These are phyloP conservation scores for Zeus faber DNA, from an alignment of 2,113 vertebrate genomes.

Conservation along the genomic window DNA sequence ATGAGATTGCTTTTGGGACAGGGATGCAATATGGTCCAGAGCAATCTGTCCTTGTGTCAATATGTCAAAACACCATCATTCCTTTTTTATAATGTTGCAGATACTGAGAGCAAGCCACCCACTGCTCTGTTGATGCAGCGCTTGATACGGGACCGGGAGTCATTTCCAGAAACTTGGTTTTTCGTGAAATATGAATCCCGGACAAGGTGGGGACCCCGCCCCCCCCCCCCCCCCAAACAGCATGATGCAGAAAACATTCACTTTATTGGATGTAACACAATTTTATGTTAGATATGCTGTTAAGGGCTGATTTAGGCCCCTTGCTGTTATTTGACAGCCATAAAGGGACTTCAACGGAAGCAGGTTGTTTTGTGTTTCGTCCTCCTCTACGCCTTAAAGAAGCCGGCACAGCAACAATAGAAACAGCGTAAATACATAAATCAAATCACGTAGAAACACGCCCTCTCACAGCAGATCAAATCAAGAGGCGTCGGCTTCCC, in stretches of 20 bases:
- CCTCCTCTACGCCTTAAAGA: neutral
- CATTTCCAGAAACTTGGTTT: constrained; percentile 45
- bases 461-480: too few relatives aligned
- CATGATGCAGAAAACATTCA: constrained; percentile 27
- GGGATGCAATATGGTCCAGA: constrained; percentile 68
- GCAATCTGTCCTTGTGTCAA: constrained; percentile 67
- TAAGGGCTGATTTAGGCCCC: constrained; percentile 34
- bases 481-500: too few relatives aligned
- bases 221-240: too few relatives aligned
- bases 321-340: constrained; percentile 1
- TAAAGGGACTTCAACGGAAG: constrained; percentile 11
- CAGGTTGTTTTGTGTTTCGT: neutral
- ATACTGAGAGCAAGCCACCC: constrained; percentile 51
- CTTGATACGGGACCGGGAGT: constrained; percentile 35
- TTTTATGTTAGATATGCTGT: constrained; percentile 23
- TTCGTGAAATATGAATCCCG: constrained; percentile 42
- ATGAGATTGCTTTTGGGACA: constrained; percentile 71
- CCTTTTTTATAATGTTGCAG: constrained; percentile 56
- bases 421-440: too few relatives aligned
- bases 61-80: constrained; percentile 68
- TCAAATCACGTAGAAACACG: too few relatives aligned
- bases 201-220: constrained; percentile 14
- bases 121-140: constrained; percentile 42
- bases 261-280: constrained; percentile 24
- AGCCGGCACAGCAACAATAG: too few relatives aligned